Evolutionary conservation across 1,140 invertebrate genomes (phyloP).

Genomic region (Drosophila punjabiensis): DNA sequence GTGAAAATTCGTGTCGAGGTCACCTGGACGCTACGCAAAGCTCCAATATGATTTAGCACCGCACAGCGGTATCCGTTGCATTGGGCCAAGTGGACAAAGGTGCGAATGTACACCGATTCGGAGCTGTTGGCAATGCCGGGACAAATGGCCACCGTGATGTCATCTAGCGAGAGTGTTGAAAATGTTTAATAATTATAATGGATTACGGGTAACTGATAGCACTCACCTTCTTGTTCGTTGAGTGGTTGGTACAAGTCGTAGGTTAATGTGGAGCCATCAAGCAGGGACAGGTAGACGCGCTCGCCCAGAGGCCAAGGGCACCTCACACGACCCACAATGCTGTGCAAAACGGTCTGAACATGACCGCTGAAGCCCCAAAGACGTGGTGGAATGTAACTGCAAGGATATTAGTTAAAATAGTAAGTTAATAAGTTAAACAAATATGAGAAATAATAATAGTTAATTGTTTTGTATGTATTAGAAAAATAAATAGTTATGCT

Average conservation of each 20-base stretch:
- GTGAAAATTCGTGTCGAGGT: conserved; percentile 95
- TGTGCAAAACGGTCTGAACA: conserved; percentile 96
- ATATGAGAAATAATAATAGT: neutral
- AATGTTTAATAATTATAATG: conserved; percentile 8
- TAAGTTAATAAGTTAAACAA: neutral
- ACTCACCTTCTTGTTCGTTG: conserved; percentile 88
- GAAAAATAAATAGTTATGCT: neutral
- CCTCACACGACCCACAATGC: conserved; percentile 93
- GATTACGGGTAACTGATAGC: neutral
- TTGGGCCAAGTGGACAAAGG: conserved; percentile 96
- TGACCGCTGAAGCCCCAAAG: conserved; percentile 98
- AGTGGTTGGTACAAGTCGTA: conserved; percentile 96
- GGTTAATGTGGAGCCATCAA: conserved; percentile 94
- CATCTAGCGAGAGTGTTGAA: conserved; percentile 88
- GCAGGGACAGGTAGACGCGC: conserved; percentile 90
- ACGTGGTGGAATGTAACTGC: conserved; percentile 94
- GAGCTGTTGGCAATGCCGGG: conserved; percentile 97
- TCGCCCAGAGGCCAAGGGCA: conserved; percentile 94
- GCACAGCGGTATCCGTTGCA: conserved; percentile 95
- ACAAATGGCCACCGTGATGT: conserved; percentile 95
- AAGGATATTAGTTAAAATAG: conserved; percentile 65
- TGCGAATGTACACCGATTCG: conserved; percentile 96
- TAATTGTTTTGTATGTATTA: too few relatives aligned
- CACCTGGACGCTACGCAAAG: conserved; percentile 92
- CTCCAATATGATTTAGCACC: conserved; percentile 98